Evolutionary conservation across 2,797 vertebrate species (phyloP).

Genomic region (Rhabdomys pumilio): DNA sequence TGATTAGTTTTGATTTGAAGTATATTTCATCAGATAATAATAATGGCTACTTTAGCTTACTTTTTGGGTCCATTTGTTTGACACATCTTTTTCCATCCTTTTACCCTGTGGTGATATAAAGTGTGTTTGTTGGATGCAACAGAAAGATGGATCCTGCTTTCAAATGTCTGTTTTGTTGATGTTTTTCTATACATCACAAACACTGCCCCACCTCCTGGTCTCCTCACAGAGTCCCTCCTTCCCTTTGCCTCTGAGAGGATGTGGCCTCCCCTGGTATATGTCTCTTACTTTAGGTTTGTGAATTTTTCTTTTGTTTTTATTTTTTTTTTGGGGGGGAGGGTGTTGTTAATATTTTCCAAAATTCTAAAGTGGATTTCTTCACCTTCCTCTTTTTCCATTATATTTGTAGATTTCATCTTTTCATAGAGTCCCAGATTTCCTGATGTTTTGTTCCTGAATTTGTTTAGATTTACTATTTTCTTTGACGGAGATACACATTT

Average conservation of each 20-base stretch:
- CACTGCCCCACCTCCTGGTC: too few relatives aligned
- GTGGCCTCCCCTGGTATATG: too few relatives aligned
- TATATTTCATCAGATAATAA: not conserved
- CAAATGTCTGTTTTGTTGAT: not conserved
- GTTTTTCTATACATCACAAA: too few relatives aligned
- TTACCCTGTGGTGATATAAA: not conserved
- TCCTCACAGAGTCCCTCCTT: too few relatives aligned
- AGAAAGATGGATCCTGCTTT: not conserved
- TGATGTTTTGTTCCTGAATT: not conserved
- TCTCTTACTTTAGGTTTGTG: not conserved
- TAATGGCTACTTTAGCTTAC: not conserved
- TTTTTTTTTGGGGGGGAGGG: too few relatives aligned
- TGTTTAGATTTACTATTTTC: not conserved
- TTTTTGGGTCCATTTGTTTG: not conserved
- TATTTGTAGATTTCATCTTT: not conserved
- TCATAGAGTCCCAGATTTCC: not conserved
- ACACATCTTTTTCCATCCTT: not conserved
- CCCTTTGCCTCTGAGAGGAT: too few relatives aligned
- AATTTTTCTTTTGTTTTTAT: not conserved
- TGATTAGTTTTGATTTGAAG: not conserved
- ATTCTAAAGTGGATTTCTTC: not conserved
- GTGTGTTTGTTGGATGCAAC: not conserved
- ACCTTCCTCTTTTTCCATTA: not conserved
- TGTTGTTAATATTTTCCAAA: not conserved
- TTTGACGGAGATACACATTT: not conserved